phyloP scores from a whole-genome alignment of 1,140 invertebrate genomes.

The Drosophila neocordata region DNA sequence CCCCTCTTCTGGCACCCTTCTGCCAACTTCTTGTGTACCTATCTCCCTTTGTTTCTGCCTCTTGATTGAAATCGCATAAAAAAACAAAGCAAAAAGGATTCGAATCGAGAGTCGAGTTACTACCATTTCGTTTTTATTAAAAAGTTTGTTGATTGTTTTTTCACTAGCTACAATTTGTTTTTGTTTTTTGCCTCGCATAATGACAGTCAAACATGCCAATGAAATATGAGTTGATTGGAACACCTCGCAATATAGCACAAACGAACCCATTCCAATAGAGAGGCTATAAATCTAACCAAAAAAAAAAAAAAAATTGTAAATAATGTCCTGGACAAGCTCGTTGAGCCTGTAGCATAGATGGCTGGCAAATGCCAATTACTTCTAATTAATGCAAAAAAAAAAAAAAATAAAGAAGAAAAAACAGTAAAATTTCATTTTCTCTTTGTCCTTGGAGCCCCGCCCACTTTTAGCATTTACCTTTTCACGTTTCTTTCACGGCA shows the following conservation, averaged over 20 bases:
- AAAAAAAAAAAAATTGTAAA: neutral
- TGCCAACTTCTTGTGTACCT: neutral
- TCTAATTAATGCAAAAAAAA: conserved; percentile 70
- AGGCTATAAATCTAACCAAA: conserved; percentile 56
- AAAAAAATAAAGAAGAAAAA: conserved; percentile 14
- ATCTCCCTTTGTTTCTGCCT: neutral
- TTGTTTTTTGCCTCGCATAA: conserved; percentile 66
- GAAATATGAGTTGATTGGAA: conserved; percentile 76
- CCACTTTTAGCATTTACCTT: conserved; percentile 27
- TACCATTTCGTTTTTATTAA: conserved; percentile 7
- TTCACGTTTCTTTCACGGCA: conserved; percentile 69
- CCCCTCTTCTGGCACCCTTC: neutral
- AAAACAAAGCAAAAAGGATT: conserved; percentile 48
- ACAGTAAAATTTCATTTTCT: conserved; percentile 68
- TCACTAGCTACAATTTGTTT: conserved; percentile 47
- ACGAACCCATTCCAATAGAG: conserved; percentile 28
- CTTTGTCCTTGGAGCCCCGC: conserved; percentile 8
- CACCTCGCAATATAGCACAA: neutral
- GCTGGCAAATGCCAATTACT: conserved; percentile 54
- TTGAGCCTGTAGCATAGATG: conserved; percentile 38
- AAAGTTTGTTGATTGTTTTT: conserved; percentile 6
- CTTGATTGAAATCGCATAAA: conserved; percentile 78
- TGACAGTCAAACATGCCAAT: conserved; percentile 71
- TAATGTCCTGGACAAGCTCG: conserved; percentile 52
- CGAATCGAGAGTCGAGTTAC: neutral